Base-by-base conservation (phyloP, 2,888 invertebrate genomes). In the Philopedon plagiatum region DNA sequence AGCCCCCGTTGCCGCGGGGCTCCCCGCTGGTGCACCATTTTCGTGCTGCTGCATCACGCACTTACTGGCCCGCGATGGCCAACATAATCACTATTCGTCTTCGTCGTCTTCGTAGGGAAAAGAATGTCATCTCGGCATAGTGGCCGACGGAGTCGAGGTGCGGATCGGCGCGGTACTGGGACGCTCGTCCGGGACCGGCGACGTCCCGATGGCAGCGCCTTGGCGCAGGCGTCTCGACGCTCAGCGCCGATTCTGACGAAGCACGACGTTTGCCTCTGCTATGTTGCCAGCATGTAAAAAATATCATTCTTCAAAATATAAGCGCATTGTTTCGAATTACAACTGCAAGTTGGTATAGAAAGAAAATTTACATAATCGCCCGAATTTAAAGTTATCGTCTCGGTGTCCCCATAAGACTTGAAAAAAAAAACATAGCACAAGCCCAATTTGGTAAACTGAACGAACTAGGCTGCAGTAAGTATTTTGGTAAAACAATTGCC, bases 131-230 rank as follows among this genome's bases (percentile, higher is more conserved):
- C 74, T 73, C 71, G 71, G 70, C 69, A 69, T 62, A 49, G 15
- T 57, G 61, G 60, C 58, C 66, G 66, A 64, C 70, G 62, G 56
- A 39, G 29, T 70, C 73, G 62, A 39, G 74, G 37, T 57, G 60
- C 41, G 73, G 62, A 73, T 84, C 89, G 90, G 85, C 91, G 90
- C 88, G 90, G 89, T 84, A 89, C 89, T 86, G 88, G 77, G 78
- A 76, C 75, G 77, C 77, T 61, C 66, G 61, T 60, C 64, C 61
- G 60, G 63, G 73, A 54, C 57, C 65, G 64, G 15, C 60, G 64
- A 58, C 62, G 71, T 66, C 61, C 65, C 69, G 69, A 73, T 61
- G 69, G 34, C 78, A 75, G 75, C 78, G 76, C 69, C 71, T 74
- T 70, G 72, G 73, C 76, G 76, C 77, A 73, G 15, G 77, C 76